Conservation (phyloP, 2,797 vertebrate species). For the Eulemur mongoz region DNA sequence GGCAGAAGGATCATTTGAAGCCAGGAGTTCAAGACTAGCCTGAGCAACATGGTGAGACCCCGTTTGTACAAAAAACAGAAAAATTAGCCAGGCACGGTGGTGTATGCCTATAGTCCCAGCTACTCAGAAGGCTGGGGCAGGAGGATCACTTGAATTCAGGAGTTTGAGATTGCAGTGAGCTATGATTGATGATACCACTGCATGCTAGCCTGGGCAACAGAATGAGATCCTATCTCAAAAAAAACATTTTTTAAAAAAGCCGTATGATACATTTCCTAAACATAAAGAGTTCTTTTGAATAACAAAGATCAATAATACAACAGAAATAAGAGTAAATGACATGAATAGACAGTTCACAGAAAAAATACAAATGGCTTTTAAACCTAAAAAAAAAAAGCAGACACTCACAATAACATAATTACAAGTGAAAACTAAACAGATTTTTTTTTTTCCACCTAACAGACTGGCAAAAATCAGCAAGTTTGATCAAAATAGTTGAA, state of each 20-base stretch:
- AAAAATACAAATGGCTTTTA: background rate
- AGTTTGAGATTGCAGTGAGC: background rate
- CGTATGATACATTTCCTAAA: background rate
- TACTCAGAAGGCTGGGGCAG: background rate
- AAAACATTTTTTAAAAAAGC: background rate
- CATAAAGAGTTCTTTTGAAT: background rate
- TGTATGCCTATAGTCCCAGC: background rate
- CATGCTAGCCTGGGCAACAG: too few relatives aligned
- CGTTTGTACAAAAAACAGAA: background rate
- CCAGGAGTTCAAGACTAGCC: background rate
- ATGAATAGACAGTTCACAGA: background rate
- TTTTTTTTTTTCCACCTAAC: background rate
- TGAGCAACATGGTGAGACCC: background rate
- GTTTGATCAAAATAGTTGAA: background rate
- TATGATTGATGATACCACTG: too few relatives aligned
- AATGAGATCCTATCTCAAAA: too few relatives aligned
- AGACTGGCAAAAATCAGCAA: background rate
- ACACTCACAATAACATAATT: background rate
- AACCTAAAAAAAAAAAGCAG: conserved; percentile 1
- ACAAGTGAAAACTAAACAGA: background rate
- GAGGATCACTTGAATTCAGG: background rate
- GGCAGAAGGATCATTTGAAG: background rate
- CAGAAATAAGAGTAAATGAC: background rate
- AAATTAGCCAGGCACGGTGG: background rate
- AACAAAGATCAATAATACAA: background rate